A percentile compares a stretch with the other conserved stretches of the same genome.
phyloP scores from a whole-genome alignment of 2,797 vertebrate species.

The Ammospiza maritima region DNA sequence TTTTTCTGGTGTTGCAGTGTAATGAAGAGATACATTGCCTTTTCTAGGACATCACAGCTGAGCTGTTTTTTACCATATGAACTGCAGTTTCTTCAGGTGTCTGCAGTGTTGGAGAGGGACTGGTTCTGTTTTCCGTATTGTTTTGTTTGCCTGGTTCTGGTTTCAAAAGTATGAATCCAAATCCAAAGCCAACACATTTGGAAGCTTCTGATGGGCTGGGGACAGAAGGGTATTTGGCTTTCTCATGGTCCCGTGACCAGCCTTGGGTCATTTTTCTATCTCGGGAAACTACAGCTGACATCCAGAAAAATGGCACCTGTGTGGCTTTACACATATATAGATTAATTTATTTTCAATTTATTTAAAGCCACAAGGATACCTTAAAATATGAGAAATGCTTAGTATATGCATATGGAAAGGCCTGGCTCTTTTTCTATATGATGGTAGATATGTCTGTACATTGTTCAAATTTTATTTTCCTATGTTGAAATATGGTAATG shows the following conservation, averaged over 20 bases:
- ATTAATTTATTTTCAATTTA: not conserved
- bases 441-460: accelerated
- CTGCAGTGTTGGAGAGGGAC: not conserved
- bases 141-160: not conserved
- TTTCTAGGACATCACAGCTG: not conserved
- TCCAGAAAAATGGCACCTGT: conserved; percentile 1
- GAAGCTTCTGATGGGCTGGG: not conserved
- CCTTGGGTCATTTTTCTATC: conserved; percentile 53
- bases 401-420: accelerated
- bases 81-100: not conserved
- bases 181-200: not conserved
- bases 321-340: not conserved
- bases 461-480: not conserved
- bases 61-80: not conserved
- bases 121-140: not conserved
- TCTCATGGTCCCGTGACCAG: not conserved
- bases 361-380: not conserved
- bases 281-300: conserved; percentile 36
- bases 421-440: not conserved
- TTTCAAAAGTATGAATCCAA: not conserved
- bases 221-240: not conserved
- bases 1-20: not conserved
- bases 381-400: not conserved
- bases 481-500: not conserved
- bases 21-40: accelerated